Evolutionary conservation across 2,797 vertebrate species (phyloP).

Genomic region (Lagorchestes hirsutus): DNA sequence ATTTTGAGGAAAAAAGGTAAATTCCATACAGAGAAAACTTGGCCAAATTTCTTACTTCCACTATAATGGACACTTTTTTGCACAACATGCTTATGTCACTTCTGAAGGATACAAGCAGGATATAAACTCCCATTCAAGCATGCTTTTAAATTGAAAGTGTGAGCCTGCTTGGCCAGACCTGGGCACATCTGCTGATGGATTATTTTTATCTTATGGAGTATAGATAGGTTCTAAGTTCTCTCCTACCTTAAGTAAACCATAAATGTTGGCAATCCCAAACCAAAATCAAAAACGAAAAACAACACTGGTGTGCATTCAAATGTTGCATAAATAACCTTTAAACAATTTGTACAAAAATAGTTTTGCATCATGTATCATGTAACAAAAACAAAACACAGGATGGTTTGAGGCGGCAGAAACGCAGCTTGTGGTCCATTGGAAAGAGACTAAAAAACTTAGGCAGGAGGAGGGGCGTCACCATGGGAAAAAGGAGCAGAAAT

Average conservation of each 20-base stretch:
- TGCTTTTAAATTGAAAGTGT: conserved; percentile 86
- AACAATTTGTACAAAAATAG: conserved; percentile 99
- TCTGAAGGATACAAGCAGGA: conserved; percentile 84
- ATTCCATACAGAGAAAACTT: conserved; percentile 84
- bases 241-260: conserved; percentile 87
- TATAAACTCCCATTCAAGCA: conserved; percentile 86
- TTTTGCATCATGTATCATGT: conserved; percentile 93
- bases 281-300: conserved; percentile 81
- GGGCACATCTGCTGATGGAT: conserved; percentile 87
- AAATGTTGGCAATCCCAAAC: conserved; percentile 91
- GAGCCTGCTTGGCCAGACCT: conserved; percentile 83
- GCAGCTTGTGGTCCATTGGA: conserved; percentile 85
- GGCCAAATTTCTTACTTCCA: conserved; percentile 82
- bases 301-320: conserved; percentile 92
- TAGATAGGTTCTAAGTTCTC: conserved; percentile 86
- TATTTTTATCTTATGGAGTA: conserved; percentile 82
- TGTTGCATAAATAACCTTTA: conserved; percentile 91
- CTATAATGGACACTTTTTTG: conserved; percentile 85
- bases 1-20: conserved; percentile 83
- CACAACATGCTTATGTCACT: conserved; percentile 87
- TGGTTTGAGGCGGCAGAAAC: conserved; percentile 89
- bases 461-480: conserved; percentile 65
- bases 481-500: conserved; percentile 85
- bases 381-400: conserved; percentile 88
- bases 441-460: conserved; percentile 80